Conservation (phyloP, 92 coral and sea anemone genomes). For the Epizoanthus illoricatus region DNA sequence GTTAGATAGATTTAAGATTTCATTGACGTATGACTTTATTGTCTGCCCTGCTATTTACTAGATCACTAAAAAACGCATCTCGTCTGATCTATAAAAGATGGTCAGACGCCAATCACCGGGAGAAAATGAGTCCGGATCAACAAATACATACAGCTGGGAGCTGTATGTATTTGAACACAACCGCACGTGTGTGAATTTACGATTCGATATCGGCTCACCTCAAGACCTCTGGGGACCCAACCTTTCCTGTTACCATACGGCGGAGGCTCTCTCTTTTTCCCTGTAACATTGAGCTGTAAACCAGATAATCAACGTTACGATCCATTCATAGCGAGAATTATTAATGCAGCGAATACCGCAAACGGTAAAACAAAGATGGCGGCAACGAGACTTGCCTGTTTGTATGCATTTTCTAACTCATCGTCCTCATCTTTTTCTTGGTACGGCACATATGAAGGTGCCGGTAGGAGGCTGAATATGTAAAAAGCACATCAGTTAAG, state of each 20-base stretch:
- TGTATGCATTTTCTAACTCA: conserved; percentile 86
- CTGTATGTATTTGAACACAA: too few relatives aligned
- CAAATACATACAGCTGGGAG: too few relatives aligned
- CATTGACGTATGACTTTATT: too few relatives aligned
- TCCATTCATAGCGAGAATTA: conserved; percentile 7
- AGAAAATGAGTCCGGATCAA: too few relatives aligned
- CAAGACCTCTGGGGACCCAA: conserved; percentile 94
- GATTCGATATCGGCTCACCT: conserved; percentile 42
- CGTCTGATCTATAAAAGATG: too few relatives aligned
- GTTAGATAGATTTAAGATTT: too few relatives aligned
- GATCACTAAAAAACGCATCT: too few relatives aligned
- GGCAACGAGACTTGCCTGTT: conserved; percentile 46
- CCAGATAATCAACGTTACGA: not conserved
- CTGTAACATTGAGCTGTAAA: conserved; percentile 64
- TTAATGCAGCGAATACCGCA: not conserved
- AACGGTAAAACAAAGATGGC: conserved; percentile 49
- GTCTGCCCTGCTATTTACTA: too few relatives aligned
- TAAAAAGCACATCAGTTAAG: not conserved
- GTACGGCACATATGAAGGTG: conserved; percentile 85
- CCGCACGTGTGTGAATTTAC: too few relatives aligned
- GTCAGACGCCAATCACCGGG: too few relatives aligned
- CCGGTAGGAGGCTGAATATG: conserved; percentile 80
- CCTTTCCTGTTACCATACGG: conserved; percentile 94
- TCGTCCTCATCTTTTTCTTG: conserved; percentile 81
- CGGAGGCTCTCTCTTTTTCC: conserved; percentile 84